phyloP scores from a whole-genome alignment of 1,140 invertebrate genomes.

The Pemphigus obesinymphae region DNA sequence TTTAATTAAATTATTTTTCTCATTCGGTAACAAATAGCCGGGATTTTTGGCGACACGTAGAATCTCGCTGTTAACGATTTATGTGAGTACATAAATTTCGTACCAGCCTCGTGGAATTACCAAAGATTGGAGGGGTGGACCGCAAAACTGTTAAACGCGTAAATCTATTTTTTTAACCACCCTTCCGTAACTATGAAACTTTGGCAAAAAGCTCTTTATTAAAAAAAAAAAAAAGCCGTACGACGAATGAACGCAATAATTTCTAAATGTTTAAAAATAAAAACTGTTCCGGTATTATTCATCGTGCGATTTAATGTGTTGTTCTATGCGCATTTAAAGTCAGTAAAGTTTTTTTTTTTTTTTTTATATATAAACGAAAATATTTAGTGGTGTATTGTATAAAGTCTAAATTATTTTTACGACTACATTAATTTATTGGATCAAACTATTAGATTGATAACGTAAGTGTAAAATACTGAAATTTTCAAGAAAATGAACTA shows the following conservation, averaged over 20 bases:
- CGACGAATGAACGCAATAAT: slow-evolving; percentile 2
- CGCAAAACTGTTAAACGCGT: slow-evolving; percentile 21
- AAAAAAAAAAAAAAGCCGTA: neutral
- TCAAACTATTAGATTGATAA: too few species aligned
- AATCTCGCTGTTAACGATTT: slow-evolving; percentile 33
- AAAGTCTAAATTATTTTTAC: too few species aligned
- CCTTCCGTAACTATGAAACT: neutral
- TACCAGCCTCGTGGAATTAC: neutral
- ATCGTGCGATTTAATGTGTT: neutral
- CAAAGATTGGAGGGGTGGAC: neutral
- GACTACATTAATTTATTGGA: too few species aligned
- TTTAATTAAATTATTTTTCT: slow-evolving; percentile 31
- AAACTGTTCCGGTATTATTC: neutral
- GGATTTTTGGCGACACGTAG: slow-evolving; percentile 32
- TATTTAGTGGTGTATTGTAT: too few species aligned
- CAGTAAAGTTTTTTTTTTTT: too few species aligned
- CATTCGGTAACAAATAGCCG: slow-evolving; percentile 13
- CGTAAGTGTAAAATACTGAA: too few species aligned
- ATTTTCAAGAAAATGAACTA: too few species aligned
- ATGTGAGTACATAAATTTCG: slow-evolving; percentile 27
- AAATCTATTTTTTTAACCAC: slow-evolving; percentile 32
- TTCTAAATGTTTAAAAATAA: neutral
- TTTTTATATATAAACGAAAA: too few species aligned
- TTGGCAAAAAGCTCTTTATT: slow-evolving; percentile 21
- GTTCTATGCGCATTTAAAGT: neutral